Base-by-base conservation (phyloP, 2,797 vertebrate genomes). In the Heliangelus exortis region DNA sequence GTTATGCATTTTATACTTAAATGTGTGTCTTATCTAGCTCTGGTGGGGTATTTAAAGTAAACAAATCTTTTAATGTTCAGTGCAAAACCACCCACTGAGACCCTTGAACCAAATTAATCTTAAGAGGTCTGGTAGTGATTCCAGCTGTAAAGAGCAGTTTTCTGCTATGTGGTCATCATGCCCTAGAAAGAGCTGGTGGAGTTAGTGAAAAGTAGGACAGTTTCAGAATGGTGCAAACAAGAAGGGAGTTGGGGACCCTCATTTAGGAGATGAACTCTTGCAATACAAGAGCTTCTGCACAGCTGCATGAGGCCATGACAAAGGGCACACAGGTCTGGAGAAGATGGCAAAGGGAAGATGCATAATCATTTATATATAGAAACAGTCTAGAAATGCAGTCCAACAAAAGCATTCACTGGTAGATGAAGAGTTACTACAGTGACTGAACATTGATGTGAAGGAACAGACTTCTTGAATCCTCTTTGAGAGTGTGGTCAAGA, bases 11-110 rank as follows among this genome's bases (percentile, higher is more conserved):
- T 95, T 95, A 47, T 69, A 43, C 23, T 71, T 58, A 69, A 88
- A 82, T 65, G 41, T 94, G 68, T 90, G 74, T 93, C 69, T 94
- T 95, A 89, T 92, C 92, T 92, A 68, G 43, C 36, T 89, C 36
- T 69, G 47, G 14, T 0, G 1, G 36, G 51, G 6, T 76, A 73
- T 65, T 88, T 81, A 58, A 84, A 82, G 67, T 34, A 59, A 62
- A 77, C 31, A 48, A 43, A 28, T 79, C 15, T 67, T 75, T 31
- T 69, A 39, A 51, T 69, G 63, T 47, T 11, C 10, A 54, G 23
- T 82, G 28, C 10, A 34, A 59, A 91, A 33, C 6, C 29, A 31
- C 22, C 45, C 59, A 2, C 59, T 47, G 63, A 79, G 55, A 58
- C 43, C 19, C 31, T 2, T 29, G 51, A 75, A 67, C 6, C 41